A percentile compares a stretch with the other conserved stretches of the same genome.
These are phyloP conservation scores for Macrobrachium nipponense DNA, from an alignment of 1,140 invertebrate genomes.

Conservation along the genomic window DNA sequence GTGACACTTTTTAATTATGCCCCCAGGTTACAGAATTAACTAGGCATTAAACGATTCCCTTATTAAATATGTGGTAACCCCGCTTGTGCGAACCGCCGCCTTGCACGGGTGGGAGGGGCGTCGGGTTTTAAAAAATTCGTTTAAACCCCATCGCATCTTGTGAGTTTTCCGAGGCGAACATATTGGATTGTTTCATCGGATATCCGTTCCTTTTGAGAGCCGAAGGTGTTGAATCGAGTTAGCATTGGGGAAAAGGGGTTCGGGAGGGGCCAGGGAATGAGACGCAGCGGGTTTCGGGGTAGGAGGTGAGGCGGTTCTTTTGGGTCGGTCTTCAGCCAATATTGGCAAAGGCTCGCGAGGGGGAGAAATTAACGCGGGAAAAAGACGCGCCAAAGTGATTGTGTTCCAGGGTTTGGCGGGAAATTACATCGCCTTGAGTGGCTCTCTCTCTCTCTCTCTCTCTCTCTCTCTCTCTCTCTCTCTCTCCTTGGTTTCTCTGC, in stretches of 20 bases:
- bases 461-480: no score
- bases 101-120: not conserved
- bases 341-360: slow-evolving; percentile 39
- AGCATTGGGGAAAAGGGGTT: not conserved
- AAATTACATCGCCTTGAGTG: not conserved
- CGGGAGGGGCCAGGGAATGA: not conserved
- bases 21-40: slow-evolving; percentile 54
- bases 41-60: slow-evolving; percentile 51
- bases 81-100: slow-evolving; percentile 7
- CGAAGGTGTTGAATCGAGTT: slow-evolving; percentile 5
- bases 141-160: not conserved
- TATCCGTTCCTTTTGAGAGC: slow-evolving; percentile 3
- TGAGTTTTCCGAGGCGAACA: slow-evolving; percentile 7
- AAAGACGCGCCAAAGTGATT: slow-evolving; percentile 10
- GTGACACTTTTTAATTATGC: slow-evolving; percentile 60
- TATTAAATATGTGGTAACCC: slow-evolving; percentile 44
- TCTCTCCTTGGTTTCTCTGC: no score
- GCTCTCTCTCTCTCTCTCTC: not conserved
- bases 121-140: not conserved
- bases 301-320: slow-evolving; percentile 24
- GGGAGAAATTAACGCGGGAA: slow-evolving; percentile 39
- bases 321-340: slow-evolving; percentile 44
- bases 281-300: not conserved
- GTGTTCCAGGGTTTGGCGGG: slow-evolving; percentile 1
- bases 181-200: slow-evolving; percentile 23